Conservation (phyloP, 2,888 invertebrate genomes). For the Drosophila sordidapex region DNA sequence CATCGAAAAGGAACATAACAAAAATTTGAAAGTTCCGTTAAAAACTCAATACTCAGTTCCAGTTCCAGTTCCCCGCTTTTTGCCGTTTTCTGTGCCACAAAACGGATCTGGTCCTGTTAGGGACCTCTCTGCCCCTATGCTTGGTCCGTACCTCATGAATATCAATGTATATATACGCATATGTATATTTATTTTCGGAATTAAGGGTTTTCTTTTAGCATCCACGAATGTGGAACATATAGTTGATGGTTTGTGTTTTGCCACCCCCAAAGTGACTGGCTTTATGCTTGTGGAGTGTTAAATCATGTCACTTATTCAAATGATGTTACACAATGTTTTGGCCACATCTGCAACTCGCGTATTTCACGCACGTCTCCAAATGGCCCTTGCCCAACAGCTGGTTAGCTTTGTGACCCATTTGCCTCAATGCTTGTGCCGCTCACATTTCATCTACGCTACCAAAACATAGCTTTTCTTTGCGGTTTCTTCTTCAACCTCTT, state of each 20-base stretch:
- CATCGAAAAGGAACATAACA: not conserved
- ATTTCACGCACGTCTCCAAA: slow-evolving; percentile 64
- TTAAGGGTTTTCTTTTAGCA: no score
- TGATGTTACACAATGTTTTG: slow-evolving; percentile 50
- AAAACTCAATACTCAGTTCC: not conserved
- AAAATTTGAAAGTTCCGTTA: not conserved
- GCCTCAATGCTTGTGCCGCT: slow-evolving; percentile 68
- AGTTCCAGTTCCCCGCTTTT: no score
- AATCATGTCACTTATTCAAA: slow-evolving; percentile 40
- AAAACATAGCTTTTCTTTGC: slow-evolving; percentile 13
- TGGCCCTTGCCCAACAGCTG: slow-evolving; percentile 72
- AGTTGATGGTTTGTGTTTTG: not conserved
- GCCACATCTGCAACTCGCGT: slow-evolving; percentile 34
- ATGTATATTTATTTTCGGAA: not conserved
- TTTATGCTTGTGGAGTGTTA: not conserved
- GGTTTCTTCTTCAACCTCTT: slow-evolving; percentile 5
- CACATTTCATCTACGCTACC: slow-evolving; percentile 57
- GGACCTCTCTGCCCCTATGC: no score
- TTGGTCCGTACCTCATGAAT: no score
- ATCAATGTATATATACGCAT: not conserved
- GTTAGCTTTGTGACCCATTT: slow-evolving; percentile 64
- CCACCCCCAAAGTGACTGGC: not conserved
- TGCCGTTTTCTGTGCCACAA: not conserved
- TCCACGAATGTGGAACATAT: not conserved
- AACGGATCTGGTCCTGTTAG: not conserved